phyloP scores from a whole-genome alignment of 2,797 vertebrate genomes.

The Notoglanidium macrostoma region DNA sequence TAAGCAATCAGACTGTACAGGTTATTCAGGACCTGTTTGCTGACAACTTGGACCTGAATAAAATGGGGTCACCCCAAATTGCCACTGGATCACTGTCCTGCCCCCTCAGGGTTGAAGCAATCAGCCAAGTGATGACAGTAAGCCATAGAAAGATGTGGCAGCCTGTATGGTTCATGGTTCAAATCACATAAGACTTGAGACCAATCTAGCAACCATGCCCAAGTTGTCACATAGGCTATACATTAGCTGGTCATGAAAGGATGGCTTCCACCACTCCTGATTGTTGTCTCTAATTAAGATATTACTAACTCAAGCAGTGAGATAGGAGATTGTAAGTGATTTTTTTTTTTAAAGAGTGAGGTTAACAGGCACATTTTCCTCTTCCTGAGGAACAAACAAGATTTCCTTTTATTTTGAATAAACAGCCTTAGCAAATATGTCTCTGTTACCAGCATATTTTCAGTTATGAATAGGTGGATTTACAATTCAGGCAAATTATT shows the following conservation, averaged over 20 bases:
- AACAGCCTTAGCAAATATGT: not conserved
- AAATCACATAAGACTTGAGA: conserved; percentile 44
- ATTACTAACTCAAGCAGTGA: conserved; percentile 23
- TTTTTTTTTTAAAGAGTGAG: not conserved
- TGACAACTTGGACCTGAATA: conserved; percentile 28
- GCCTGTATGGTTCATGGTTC: conserved; percentile 40
- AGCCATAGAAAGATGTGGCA: conserved; percentile 39
- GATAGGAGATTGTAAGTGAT: not conserved
- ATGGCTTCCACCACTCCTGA: conserved; percentile 45
- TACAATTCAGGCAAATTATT: not conserved
- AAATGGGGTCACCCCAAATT: conserved; percentile 48
- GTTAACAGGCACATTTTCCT: conserved; percentile 13
- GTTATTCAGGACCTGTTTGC: conserved; percentile 35
- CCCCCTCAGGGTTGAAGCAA: conserved; percentile 44
- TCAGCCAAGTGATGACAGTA: conserved; percentile 45
- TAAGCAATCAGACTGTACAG: conserved; percentile 45
- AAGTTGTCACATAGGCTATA: conserved; percentile 32
- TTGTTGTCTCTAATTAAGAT: conserved; percentile 28
- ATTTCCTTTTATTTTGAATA: not conserved
- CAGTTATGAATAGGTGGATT: not conserved
- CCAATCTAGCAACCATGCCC: not conserved
- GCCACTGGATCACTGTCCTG: conserved; percentile 36
- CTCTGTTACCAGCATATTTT: not conserved
- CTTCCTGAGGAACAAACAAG: not conserved
- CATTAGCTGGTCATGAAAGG: conserved; percentile 28